These are phyloP conservation scores for Tichodroma muraria DNA, from an alignment of 2,113 vertebrate genomes.

Conservation along the genomic window DNA sequence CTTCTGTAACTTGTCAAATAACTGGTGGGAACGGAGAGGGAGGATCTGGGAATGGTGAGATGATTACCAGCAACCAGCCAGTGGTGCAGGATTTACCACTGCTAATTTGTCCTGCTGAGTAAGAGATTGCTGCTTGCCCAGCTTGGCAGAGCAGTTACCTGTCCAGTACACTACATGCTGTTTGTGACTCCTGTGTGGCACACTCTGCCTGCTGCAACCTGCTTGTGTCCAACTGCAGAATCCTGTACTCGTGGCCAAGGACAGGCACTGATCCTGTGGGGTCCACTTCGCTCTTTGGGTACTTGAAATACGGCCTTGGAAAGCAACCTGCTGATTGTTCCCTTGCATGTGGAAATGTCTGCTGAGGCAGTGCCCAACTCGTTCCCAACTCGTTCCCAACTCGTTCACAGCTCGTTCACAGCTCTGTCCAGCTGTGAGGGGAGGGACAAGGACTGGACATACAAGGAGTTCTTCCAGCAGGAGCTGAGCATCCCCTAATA, in stretches of 20 bases:
- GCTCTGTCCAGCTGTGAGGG: not conserved
- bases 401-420: no score
- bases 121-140: not conserved
- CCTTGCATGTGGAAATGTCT: not conserved
- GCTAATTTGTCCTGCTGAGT: not conserved
- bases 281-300: not conserved
- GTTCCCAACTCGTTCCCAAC: not conserved
- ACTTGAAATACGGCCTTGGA: not conserved
- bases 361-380: not conserved
- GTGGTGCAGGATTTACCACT: not conserved
- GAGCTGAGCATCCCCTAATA: not conserved
- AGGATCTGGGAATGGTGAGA: not conserved
- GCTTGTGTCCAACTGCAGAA: not conserved
- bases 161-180: not conserved
- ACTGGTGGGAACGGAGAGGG: not conserved
- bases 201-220: not conserved
- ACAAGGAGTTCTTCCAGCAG: not conserved
- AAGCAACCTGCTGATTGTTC: not conserved
- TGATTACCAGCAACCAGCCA: not conserved
- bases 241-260: not conserved
- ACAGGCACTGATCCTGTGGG: not conserved
- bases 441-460: not conserved
- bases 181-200: not conserved
- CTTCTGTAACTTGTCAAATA: slow-evolving; percentile 71
- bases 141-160: not conserved